Base-by-base conservation (phyloP, 2,888 invertebrate genomes). In the Hydraecia micacea region DNA sequence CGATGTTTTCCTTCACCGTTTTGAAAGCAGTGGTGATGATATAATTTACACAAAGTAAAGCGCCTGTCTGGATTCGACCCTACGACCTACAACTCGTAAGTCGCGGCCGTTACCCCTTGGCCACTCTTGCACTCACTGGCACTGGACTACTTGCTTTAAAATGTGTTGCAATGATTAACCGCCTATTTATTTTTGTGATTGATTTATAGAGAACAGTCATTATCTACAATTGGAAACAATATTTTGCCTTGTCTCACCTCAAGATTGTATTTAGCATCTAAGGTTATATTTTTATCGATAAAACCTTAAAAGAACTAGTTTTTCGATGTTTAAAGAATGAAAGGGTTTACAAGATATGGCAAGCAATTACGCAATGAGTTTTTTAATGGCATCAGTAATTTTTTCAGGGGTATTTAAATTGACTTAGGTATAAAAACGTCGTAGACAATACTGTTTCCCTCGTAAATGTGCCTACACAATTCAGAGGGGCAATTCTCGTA, bases 101-200 rank as follows among this genome's bases (percentile, higher is more conserved):
- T n/a, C n/a, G n/a, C n/a, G n/a, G n/a, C n/a, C n/a, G n/a, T n/a
- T n/a, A n/a, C n/a, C n/a, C n/a, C n/a, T n/a, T n/a, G n/a, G n/a
- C n/a, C n/a, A n/a, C n/a, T n/a, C n/a, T n/a, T n/a, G n/a, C n/a
- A n/a, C n/a, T n/a, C n/a, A n/a, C n/a, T n/a, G n/a, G n/a, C n/a
- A n/a, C n/a, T n/a, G n/a, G n/a, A n/a, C n/a, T n/a, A n/a, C n/a
- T n/a, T n/a, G n/a, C n/a, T n/a, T n/a, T n/a, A n/a, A n/a, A n/a
- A n/a, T n/a, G n/a, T n/a, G n/a, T n/a, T n/a, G n/a, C n/a, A n/a
- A n/a, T n/a, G n/a, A n/a, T n/a, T n/a, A n/a, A n/a, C n/a, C n/a
- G n/a, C 36, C 9, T 46, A 46, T 15, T 4, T 67, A 60, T 68
- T 77, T 69, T 77, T 69, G 32, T 6, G 46, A n/a, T 58, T 55